Conservation (phyloP, 2,113 vertebrate species). For the Saguinus imperator region DNA sequence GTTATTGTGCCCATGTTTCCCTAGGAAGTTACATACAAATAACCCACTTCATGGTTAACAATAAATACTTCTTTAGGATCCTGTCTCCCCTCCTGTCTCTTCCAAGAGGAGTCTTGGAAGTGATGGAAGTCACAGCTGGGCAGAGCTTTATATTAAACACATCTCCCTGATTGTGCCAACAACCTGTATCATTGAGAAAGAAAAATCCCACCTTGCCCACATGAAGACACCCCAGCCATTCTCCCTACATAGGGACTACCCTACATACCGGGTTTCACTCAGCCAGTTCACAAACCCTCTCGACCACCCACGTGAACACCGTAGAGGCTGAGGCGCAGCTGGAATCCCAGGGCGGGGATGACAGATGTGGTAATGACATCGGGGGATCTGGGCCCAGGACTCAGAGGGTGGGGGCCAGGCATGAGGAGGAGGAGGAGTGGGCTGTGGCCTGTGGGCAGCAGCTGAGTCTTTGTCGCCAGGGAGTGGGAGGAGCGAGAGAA, state of each 20-base stretch:
- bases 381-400: neutral
- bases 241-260: neutral
- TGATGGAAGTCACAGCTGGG: neutral
- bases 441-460: neutral
- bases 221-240: neutral
- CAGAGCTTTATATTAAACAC: neutral
- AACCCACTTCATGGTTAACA: no score
- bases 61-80: neutral
- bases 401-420: neutral
- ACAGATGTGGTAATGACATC: accelerated
- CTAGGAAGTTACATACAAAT: accelerated
- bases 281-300: neutral
- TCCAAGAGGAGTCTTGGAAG: neutral
- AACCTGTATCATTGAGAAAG: neutral
- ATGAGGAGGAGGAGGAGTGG: neutral
- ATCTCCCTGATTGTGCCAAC: neutral
- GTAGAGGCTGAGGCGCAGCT: neutral
- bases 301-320: accelerated
- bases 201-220: neutral
- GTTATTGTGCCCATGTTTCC: neutral
- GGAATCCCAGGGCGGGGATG: neutral
- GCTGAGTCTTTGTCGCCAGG: neutral
- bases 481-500: neutral
- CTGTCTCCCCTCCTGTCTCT: neutral
- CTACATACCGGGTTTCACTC: accelerated